Base-by-base conservation (phyloP, 2,888 invertebrate genomes). In the Seira musarum region DNA sequence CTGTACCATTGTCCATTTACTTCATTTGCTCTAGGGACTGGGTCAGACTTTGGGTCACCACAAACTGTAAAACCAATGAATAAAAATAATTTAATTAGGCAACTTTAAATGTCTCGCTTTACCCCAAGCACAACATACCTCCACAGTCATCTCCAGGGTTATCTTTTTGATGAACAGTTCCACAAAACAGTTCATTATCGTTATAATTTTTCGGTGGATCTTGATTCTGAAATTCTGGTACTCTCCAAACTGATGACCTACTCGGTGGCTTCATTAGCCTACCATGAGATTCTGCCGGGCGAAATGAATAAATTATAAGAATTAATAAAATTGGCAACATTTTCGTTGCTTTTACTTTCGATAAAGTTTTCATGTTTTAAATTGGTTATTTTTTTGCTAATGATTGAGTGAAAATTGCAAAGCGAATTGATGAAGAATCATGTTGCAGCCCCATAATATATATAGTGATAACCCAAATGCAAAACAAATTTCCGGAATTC, bases 31-130 rank as follows among this genome's bases (percentile, higher is more conserved):
- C 85, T 24, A 0, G 86, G 86, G 1, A 49, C 57, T 13, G 72
- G 61, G 25, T 82, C 61, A 69, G 21, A 13, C 63, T 19, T 53
- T 40, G 84, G 76, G 70, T 86, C 86, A 10, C 86, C 86, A 69
- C 85, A 86, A 3, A 84, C 64, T 63, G n/a, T n/a, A 21, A 63
- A 63, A 8, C 3, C 19, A 63, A 22, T 40, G 6, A 63, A 13
- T 8, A 13, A 40, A 6, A 40, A 8, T 40, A n/a, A n/a, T 40
- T 40, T 13, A 6, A 40, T 40, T 13, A 40, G 40, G 13, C 40
- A 40, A 8, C 40, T 8, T 13, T 8, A 60, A 25, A 72, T 15
- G 19, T 72, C 61, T n/a, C 66, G 30, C n/a, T n/a, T n/a, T n/a
- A n/a, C n/a, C 6, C 10, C 21, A 63, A 22, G 22, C n/a, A 21